Evolutionary conservation across 2,113 vertebrate genomes (phyloP), one percentile per base, ranked within the genome.

Genomic region (Dolichallabes microphthalmus): DNA sequence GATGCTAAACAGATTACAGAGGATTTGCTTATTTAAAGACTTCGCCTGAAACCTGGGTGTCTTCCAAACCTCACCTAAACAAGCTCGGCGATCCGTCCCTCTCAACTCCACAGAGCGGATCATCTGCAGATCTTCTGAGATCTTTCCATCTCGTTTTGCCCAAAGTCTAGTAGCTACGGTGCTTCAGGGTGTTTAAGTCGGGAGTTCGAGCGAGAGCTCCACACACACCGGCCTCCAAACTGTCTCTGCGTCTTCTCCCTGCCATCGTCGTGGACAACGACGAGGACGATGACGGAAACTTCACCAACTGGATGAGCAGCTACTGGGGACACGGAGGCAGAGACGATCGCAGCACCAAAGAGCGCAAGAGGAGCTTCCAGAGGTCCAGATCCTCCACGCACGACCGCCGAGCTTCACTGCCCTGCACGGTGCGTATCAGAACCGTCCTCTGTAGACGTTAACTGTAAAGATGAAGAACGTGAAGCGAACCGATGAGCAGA

Each of bases 261-360:
- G 85, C 78, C 12, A 88, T 96, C 86, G 89, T 86, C 88, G 95
- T 95, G 95, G 97, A 98, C 93, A 95, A 97, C 90, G 96, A 97
- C 2, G 97, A 98, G 10, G 95, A 96, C 73, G 97, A 98, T 64
- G 98, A 98, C 83, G 95, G 96, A 4, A 97, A 95, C 90, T 99
- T 99, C 93, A 97, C 97, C 85, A 98, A 97, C 88, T 99, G 97
- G 97, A 99, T 99, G 97, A 98, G 97, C 90, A 99, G 97, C 86
- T 98, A 96, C 92, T 99, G 97, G 97, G 97, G 97, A 58, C 97
- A 98, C 81, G 96, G 92, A 58, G 92, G 94, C 73, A 92, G 93
- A 0, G 89, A 93, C 1, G 94, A 95, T 63, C 89, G 90, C 5
- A 88, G 90, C 5, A 88, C 93, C 86, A 94, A 93, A 83, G 95